Conservation (phyloP, 2,797 vertebrate genomes). For the Intellagama lesueurii region DNA sequence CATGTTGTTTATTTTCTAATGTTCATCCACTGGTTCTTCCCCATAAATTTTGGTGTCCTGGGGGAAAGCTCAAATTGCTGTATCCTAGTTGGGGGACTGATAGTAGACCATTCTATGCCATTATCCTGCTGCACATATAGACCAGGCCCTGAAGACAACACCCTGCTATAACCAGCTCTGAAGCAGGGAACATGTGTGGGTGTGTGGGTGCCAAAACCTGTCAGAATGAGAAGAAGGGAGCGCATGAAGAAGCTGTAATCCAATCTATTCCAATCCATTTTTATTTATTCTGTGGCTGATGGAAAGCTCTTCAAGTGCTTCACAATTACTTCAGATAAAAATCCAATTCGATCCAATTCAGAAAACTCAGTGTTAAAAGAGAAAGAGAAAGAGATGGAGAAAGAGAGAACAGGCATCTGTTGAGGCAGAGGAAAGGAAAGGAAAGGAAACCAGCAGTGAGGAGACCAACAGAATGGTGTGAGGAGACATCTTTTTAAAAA, state of each 20-base stretch:
- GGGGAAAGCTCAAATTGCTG: too few relatives aligned
- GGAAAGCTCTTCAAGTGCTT: conserved; percentile 51
- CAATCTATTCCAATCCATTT: conserved; percentile 63
- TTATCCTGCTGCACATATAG: background rate
- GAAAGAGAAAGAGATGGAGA: background rate
- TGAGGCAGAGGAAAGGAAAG: background rate
- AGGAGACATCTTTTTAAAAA: too few relatives aligned
- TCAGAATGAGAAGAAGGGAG: conserved; percentile 61
- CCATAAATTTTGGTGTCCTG: too few relatives aligned
- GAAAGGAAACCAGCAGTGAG: background rate
- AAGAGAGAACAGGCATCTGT: background rate
- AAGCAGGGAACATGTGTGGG: conserved; percentile 38
- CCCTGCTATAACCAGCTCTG: background rate
- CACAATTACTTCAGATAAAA: conserved; percentile 48
- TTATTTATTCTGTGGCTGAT: conserved; percentile 59
- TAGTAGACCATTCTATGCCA: too few relatives aligned
- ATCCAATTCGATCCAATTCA: conserved; percentile 36
- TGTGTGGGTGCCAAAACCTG: conserved; percentile 63
- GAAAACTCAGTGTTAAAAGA: conserved; percentile 30
- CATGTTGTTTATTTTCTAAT: too few relatives aligned
- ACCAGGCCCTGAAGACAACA: conserved; percentile 22
- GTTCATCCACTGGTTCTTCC: too few relatives aligned
- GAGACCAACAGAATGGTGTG: conserved; percentile 8
- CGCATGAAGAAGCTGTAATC: conserved; percentile 54
- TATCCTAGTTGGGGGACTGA: too few relatives aligned